Conservation (phyloP, 53 echinoderm and acorn worm species). For the Stichopus horrens region DNA sequence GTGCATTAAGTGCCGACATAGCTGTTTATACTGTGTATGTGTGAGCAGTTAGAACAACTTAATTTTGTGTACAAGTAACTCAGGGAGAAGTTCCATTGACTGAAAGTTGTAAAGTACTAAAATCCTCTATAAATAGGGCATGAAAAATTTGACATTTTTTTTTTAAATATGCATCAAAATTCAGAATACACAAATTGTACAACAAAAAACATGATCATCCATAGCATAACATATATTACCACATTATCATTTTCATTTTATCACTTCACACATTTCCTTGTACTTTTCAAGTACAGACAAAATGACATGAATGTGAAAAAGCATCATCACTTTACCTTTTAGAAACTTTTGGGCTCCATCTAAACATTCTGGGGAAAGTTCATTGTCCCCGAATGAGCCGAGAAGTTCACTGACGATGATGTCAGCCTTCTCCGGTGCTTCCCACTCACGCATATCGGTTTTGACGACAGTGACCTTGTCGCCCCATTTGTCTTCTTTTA, state of each 20-base stretch:
- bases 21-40: no score
- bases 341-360: conserved; percentile 98
- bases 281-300: not conserved
- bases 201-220: no score
- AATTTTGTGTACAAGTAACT: no score
- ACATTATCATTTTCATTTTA: not conserved
- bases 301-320: not conserved
- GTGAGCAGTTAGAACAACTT: no score
- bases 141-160: no score
- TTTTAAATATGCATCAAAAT: no score
- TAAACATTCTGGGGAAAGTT: conserved; percentile 98
- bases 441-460: conserved; percentile 95
- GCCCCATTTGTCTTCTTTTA: conserved; percentile 99
- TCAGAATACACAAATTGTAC: no score
- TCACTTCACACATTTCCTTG: not conserved
- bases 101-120: no score
- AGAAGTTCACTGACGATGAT: conserved; percentile 99
- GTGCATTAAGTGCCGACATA: no score
- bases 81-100: no score
- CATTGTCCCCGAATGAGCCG: conserved; percentile 97
- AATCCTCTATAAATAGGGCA: no score
- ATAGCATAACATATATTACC: not conserved
- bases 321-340: conserved; percentile 62
- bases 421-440: conserved; percentile 91
- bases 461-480: conserved; percentile 83